Conservation (phyloP, 2,888 invertebrate species). For the Lysandra bellargus region DNA sequence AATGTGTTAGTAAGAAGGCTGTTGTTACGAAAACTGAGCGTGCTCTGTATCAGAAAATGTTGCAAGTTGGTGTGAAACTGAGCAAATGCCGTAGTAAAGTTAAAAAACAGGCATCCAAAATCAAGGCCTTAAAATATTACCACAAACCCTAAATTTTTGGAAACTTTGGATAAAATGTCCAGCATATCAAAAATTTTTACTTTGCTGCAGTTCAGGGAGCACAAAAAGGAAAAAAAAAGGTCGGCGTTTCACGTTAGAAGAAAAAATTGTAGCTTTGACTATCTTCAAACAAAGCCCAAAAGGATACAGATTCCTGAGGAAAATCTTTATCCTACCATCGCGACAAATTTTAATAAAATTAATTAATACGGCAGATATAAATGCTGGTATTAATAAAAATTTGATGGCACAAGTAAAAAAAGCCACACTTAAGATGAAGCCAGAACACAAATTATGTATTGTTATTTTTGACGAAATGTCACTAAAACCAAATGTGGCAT, state of each 20-base stretch:
- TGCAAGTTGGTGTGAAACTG: slow-evolving; percentile 26
- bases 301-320: slow-evolving; percentile 37
- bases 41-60: slow-evolving; percentile 20
- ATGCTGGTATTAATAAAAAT: slow-evolving; percentile 40
- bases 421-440: slow-evolving; percentile 39
- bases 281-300: slow-evolving; percentile 36
- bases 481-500: slow-evolving; percentile 42
- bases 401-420: slow-evolving; percentile 41
- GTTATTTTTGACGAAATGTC: slow-evolving; percentile 46
- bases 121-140: slow-evolving; percentile 31
- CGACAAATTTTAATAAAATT: slow-evolving; percentile 28
- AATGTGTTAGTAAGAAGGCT: slow-evolving; percentile 9
- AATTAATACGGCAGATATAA: slow-evolving; percentile 31
- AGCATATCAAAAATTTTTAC: slow-evolving; percentile 35
- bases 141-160: slow-evolving; percentile 31
- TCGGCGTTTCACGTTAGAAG: slow-evolving; percentile 37
- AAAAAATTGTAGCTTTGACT: slow-evolving; percentile 41
- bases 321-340: slow-evolving; percentile 37
- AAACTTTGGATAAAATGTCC: slow-evolving; percentile 27
- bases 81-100: slow-evolving; percentile 33
- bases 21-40: slow-evolving; percentile 14
- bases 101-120: slow-evolving; percentile 22
- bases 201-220: too few relatives aligned
- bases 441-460: slow-evolving; percentile 37
- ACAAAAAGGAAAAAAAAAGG: slow-evolving; percentile 37